These are phyloP conservation scores for Trachelus stipa DNA, from an alignment of 2,888 invertebrate species.

Conservation along the genomic window DNA sequence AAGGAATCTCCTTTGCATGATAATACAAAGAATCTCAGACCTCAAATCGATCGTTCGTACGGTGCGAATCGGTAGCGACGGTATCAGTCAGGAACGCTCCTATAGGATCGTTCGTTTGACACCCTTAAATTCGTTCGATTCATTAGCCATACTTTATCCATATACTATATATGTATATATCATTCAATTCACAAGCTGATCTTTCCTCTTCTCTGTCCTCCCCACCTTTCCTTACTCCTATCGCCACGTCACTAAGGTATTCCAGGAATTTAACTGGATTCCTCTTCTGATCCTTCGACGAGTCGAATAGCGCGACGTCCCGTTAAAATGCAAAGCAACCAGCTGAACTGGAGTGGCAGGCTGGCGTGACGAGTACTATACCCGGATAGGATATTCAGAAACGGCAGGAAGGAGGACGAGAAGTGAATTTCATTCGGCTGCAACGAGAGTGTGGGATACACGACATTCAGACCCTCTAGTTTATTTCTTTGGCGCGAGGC, in stretches of 20 bases:
- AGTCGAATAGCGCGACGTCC: not conserved
- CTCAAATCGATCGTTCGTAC: not conserved
- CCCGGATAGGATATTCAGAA: not conserved
- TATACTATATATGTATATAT: not conserved
- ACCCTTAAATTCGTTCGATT: not conserved
- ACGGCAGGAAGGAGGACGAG: not conserved
- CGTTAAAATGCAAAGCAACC: not conserved
- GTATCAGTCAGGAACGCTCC: not conserved
- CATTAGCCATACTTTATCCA: not conserved
- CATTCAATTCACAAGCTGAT: too few species aligned
- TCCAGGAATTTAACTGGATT: not conserved
- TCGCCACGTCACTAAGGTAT: not conserved
- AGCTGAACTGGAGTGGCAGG: not conserved
- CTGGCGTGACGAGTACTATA: not conserved
- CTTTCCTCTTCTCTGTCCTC: not conserved
- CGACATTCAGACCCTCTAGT: not conserved
- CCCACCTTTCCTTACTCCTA: not conserved
- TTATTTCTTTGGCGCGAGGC: not conserved
- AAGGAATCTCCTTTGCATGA: slow-evolving; percentile 52
- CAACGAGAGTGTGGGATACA: not conserved
- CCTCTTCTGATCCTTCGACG: not conserved
- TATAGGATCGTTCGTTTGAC: not conserved
- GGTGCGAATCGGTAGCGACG: not conserved
- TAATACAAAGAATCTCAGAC: slow-evolving; percentile 36
- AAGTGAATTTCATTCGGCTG: not conserved